These are phyloP conservation scores for Mus spretus DNA, from an alignment of 2,797 vertebrate species.

Conservation along the genomic window DNA sequence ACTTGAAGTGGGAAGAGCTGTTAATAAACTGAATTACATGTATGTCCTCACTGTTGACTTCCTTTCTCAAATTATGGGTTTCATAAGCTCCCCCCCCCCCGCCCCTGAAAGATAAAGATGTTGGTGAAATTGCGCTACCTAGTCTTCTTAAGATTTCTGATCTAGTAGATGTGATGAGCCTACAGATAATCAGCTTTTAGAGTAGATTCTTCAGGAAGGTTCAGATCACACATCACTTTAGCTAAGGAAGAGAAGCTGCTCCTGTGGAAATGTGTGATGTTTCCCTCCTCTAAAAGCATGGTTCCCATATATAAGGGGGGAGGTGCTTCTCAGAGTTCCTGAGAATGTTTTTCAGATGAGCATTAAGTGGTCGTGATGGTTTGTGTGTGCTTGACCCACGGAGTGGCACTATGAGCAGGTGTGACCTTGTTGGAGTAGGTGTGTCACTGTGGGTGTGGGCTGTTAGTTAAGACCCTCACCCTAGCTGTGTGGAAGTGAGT, in stretches of 20 bases:
- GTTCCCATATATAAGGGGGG: neutral
- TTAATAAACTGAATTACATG: constrained; percentile 6
- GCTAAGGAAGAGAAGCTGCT: neutral
- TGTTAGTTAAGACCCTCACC: neutral
- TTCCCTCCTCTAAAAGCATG: neutral
- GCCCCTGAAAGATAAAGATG: constrained; percentile 31
- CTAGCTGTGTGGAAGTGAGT: neutral
- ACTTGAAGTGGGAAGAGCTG: neutral
- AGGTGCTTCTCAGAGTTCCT: neutral
- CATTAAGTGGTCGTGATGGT: neutral
- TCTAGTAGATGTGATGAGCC: neutral
- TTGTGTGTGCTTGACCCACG: neutral
- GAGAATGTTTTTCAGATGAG: neutral
- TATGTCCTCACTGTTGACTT: neutral
- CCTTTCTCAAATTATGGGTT: constrained; percentile 53
- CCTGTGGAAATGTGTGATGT: neutral
- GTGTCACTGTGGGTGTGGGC: neutral
- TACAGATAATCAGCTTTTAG: constrained; percentile 45
- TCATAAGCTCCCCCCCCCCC: neutral
- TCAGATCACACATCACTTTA: neutral
- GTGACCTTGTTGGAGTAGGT: neutral
- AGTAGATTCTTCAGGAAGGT: constrained; percentile 45
- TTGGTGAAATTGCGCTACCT: neutral
- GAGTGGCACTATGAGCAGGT: neutral
- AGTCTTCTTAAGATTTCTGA: neutral